phyloP scores from a whole-genome alignment of 2,113 vertebrate species.

The Phrynocephalus versicolor region DNA sequence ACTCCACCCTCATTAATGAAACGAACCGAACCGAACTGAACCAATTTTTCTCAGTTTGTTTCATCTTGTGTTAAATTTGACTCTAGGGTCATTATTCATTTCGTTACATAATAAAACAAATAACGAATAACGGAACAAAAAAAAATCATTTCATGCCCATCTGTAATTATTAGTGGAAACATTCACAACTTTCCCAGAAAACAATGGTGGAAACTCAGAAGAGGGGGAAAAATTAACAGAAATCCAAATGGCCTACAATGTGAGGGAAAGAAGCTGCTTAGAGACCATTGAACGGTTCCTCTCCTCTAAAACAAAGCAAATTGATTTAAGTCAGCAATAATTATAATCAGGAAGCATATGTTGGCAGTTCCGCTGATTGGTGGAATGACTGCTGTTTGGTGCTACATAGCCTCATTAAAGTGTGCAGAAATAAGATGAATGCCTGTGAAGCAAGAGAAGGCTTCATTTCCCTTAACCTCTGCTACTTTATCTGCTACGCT shows the following conservation, averaged over 20 bases:
- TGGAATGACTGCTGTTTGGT: background rate
- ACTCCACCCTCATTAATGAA: too few species aligned
- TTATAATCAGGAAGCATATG: background rate
- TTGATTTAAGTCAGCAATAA: constrained; percentile 7
- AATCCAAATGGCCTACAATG: background rate
- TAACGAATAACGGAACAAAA: background rate
- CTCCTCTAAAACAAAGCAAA: background rate
- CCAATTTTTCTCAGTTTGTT: too few species aligned
- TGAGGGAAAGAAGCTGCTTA: background rate
- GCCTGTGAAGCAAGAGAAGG: background rate
- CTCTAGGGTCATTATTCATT: too few species aligned
- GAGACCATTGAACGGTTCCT: background rate
- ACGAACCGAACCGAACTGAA: too few species aligned
- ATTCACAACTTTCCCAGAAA: background rate
- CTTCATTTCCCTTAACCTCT: background rate
- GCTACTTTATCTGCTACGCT: background rate
- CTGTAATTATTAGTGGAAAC: too few species aligned
- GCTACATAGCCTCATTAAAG: background rate
- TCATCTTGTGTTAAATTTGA: too few species aligned
- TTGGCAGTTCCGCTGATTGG: background rate
- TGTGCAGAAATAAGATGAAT: constrained; percentile 10
- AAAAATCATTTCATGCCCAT: too few species aligned
- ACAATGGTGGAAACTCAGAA: background rate
- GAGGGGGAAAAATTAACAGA: background rate
- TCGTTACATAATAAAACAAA: too few species aligned